A percentile compares a stretch with the other conserved stretches of the same genome.
Conservation (phyloP, 1,140 invertebrate species). For the Campoletis sonorensis region DNA sequence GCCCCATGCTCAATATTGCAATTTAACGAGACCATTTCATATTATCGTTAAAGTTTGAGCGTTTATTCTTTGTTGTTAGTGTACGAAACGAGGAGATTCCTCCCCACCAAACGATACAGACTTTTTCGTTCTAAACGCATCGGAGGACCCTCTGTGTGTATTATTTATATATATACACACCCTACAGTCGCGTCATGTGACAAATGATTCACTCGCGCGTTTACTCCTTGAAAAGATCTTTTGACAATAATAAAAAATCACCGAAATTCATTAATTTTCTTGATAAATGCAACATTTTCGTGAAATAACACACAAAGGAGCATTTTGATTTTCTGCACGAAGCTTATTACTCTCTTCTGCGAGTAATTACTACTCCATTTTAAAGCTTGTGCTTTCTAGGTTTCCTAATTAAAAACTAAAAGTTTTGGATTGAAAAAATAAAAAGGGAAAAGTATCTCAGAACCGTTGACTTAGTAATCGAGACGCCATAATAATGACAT, state of each 20-base stretch:
- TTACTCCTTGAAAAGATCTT: slow-evolving; percentile 1
- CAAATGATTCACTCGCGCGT: slow-evolving; percentile 57
- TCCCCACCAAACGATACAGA: background rate
- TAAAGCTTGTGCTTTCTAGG: too few relatives aligned
- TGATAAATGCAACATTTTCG: background rate
- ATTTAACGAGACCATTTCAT: slow-evolving; percentile 54
- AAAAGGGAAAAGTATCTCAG: too few relatives aligned
- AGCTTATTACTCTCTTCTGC: too few relatives aligned
- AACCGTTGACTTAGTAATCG: background rate
- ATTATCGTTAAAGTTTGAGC: slow-evolving; percentile 53
- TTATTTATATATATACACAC: slow-evolving; percentile 11
- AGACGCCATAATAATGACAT: background rate
- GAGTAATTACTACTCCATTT: too few relatives aligned
- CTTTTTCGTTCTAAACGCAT: slow-evolving; percentile 15
- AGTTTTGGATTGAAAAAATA: too few relatives aligned
- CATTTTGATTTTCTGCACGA: too few relatives aligned
- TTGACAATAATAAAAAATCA: background rate
- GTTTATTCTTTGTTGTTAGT: slow-evolving; percentile 24
- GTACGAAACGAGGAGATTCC: slow-evolving; percentile 8
- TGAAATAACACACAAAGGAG: background rate
- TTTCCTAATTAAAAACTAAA: too few relatives aligned
- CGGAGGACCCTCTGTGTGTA: background rate
- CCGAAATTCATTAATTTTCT: background rate
- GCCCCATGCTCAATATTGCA: slow-evolving; percentile 64
- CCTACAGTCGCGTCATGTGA: slow-evolving; percentile 66